Percentiles rank a stretch among this genome's conserved stretches.
Conservation (phyloP, 2,113 vertebrate species). For the Machaerirhynchus nigripectus region DNA sequence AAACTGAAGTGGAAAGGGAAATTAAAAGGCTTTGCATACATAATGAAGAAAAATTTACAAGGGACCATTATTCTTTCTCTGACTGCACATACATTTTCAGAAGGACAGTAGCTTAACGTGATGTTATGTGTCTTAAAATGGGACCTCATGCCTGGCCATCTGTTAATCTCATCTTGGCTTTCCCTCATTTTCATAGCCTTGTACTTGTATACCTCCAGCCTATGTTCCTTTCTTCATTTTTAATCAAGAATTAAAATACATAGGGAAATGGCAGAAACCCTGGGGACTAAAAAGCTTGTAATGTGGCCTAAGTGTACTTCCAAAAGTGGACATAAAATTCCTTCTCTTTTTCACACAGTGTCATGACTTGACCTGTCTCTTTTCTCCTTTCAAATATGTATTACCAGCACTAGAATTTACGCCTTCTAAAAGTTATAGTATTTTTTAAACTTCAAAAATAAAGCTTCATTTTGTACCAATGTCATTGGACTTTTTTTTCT, state of each 20-base stretch:
- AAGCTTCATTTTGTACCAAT: background rate
- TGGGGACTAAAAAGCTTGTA: background rate
- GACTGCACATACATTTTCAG: background rate
- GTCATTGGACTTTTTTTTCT: background rate
- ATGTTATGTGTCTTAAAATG: background rate
- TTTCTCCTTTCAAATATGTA: background rate
- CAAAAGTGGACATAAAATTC: background rate
- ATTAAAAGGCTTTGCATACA: background rate
- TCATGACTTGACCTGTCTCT: background rate
- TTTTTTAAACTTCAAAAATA: background rate
- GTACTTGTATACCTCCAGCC: background rate
- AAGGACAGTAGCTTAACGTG: background rate
- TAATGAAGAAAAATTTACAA: background rate
- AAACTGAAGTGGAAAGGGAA: background rate
- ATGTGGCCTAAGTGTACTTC: background rate
- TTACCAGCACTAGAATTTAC: background rate
- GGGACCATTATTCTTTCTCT: background rate
- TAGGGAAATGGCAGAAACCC: background rate
- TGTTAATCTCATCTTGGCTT: slow-evolving; percentile 11
- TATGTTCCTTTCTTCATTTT: slow-evolving; percentile 11
- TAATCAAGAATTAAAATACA: slow-evolving; percentile 1
- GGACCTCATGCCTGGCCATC: background rate
- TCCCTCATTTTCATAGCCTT: background rate
- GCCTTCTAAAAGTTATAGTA: background rate
- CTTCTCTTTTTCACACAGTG: background rate